Base-by-base conservation (phyloP, 2,113 vertebrate genomes). In the Microtus richardsoni region DNA sequence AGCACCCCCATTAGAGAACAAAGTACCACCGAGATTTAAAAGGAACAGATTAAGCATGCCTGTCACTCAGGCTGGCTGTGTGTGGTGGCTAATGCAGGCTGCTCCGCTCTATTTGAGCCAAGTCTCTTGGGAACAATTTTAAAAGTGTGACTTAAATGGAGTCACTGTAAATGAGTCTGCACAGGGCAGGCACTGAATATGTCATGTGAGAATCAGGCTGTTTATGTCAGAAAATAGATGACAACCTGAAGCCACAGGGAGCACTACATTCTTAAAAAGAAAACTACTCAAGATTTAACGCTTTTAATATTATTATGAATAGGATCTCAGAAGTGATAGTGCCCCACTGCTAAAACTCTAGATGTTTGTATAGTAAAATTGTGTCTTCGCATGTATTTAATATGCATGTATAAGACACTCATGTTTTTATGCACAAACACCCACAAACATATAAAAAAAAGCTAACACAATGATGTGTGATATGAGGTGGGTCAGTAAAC, bases 91-190 rank as follows among this genome's bases (percentile, higher is more conserved):
- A 89, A 89, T 24, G 87, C 7, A 52, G 89, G 33, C 0, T 0
- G 54, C 80, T 26, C 95, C 0, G 0, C 78, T 97, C 91, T 93
- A 84, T 95, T 96, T 92, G 96, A 97, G 62, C 79, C 19, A 13
- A 3, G 0, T 10, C 78, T 96, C 73, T 87, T 52, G 66, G 36
- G 91, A 91, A 92, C n/a, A 90, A 97, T 98, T 95, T 73, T 49
- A 91, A 92, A 94, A 96, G 19, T 64, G 14, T 95, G 94, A 96
- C 73, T 96, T 97, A 91, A 97, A 97, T 83, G 89, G 88, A 94
- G 62, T 89, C 49, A 70, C 39, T 84, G n/a, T 91, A 89, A 97
- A 91, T 96, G 97, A 97, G 68, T 44, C 52, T 97, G 5, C 60
- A 39, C 88, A 74, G 71, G 66, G 70, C 52, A 89, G 71, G 13